A percentile compares a stretch with the other conserved stretches of the same genome.
These are phyloP conservation scores for Hippocampus barbouri DNA, from an alignment of 2,113 vertebrate genomes.

Conservation along the genomic window DNA sequence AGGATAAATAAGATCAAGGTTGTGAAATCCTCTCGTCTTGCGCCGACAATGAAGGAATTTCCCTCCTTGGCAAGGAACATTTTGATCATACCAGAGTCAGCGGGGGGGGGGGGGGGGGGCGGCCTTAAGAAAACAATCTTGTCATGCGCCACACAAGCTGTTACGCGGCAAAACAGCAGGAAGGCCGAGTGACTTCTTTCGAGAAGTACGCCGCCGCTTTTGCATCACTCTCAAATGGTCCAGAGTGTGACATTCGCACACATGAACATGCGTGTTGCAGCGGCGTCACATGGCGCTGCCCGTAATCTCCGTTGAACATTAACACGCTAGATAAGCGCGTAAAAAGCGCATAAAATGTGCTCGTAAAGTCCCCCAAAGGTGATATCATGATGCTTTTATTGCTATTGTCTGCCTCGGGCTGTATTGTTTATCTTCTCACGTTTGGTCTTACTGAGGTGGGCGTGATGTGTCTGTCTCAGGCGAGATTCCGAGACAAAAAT, in stretches of 20 bases:
- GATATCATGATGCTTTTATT: slow-evolving; percentile 44
- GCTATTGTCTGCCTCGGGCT: slow-evolving; percentile 4
- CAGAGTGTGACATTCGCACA: not conserved
- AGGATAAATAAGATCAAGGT: slow-evolving; percentile 16
- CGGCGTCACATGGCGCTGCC: slow-evolving; percentile 9
- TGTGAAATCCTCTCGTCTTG: slow-evolving; percentile 43
- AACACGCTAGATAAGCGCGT: slow-evolving; percentile 3
- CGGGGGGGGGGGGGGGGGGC: slow-evolving; percentile 43
- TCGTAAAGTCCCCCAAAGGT: slow-evolving; percentile 2
- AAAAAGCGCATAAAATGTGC: not conserved
- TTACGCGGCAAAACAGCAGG: slow-evolving; percentile 34
- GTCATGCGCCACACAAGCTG: slow-evolving; percentile 28
- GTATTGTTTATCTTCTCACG: not conserved
- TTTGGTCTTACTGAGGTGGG: slow-evolving; percentile 5
- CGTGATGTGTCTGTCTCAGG: not conserved
- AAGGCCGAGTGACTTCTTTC: not conserved
- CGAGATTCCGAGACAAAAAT: no score
- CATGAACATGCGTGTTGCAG: slow-evolving; percentile 16
- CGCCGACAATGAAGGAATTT: slow-evolving; percentile 63
- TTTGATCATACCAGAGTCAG: slow-evolving; percentile 56
- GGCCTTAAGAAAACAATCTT: slow-evolving; percentile 44
- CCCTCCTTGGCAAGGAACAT: slow-evolving; percentile 55
- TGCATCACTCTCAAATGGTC: not conserved
- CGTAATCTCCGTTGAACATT: slow-evolving; percentile 47
- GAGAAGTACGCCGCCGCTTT: not conserved